Percentiles rank a stretch among this genome's conserved stretches.
Conservation (phyloP, 2,888 invertebrate species). For the Cacoxenus indagator region DNA sequence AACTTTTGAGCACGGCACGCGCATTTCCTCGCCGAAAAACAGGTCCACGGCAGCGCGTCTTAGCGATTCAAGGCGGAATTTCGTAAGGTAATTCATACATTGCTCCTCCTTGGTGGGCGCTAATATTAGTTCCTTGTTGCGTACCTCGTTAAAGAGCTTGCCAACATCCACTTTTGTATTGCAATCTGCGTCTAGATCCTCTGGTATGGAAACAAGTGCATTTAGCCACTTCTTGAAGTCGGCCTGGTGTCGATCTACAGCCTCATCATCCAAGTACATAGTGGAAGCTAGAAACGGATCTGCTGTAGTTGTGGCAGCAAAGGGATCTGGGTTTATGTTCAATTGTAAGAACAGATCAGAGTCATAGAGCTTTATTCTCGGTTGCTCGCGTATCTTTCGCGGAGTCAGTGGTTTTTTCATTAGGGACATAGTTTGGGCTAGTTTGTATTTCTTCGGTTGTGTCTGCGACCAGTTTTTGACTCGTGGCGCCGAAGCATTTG, state of each 20-base stretch:
- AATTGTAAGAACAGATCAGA: constrained; percentile 67
- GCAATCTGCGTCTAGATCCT: constrained; percentile 78
- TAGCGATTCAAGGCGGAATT: constrained; percentile 76
- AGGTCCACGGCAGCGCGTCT: constrained; percentile 78
- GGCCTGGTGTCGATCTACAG: constrained; percentile 78
- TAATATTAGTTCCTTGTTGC: constrained; percentile 76
- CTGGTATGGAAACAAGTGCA: constrained; percentile 81
- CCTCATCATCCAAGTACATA: constrained; percentile 78
- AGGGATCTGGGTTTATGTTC: constrained; percentile 72
- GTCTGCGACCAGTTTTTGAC: constrained; percentile 54
- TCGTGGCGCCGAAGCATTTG: constrained; percentile 41
- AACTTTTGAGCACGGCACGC: constrained; percentile 78
- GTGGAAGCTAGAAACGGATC: constrained; percentile 79
- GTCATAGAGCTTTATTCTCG: constrained; percentile 64
- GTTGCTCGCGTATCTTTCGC: constrained; percentile 48
- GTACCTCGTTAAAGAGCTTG: constrained; percentile 81
- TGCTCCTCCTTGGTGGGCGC: constrained; percentile 82
- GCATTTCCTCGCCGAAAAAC: constrained; percentile 76
- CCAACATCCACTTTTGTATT: constrained; percentile 78
- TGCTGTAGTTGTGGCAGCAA: constrained; percentile 73
- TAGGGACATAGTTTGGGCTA: constrained; percentile 53
- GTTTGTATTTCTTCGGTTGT: constrained; percentile 58
- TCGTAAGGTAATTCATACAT: constrained; percentile 78
- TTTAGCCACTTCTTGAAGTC: constrained; percentile 87
- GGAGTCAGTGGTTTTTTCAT: constrained; percentile 63